Evolutionary conservation across 2,888 invertebrate species (phyloP).

Genomic region (Apomyelois bistriatella): DNA sequence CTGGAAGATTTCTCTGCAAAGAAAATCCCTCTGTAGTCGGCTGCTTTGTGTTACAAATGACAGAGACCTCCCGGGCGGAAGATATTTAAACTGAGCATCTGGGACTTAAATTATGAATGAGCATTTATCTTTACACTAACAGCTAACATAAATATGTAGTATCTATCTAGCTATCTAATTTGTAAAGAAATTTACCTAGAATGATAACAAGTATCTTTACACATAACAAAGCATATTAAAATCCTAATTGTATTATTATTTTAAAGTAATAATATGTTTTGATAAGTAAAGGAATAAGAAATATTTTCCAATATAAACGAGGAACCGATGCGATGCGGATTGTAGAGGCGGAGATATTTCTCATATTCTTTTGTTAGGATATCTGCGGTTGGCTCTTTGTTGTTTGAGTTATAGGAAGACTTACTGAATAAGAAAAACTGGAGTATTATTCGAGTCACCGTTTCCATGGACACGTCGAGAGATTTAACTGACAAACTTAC

Average conservation of each 20-base stretch:
- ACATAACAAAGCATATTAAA: too few relatives aligned
- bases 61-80: slow-evolving; percentile 44
- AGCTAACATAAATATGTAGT: background rate
- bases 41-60: slow-evolving; percentile 51
- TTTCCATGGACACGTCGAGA: slow-evolving; percentile 34
- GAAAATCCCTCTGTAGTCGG: slow-evolving; percentile 48
- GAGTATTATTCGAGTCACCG: slow-evolving; percentile 54
- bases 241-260: too few relatives aligned
- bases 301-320: slow-evolving; percentile 67
- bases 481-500: slow-evolving; percentile 29
- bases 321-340: slow-evolving; percentile 62
- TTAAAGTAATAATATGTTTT: slow-evolving; percentile 2
- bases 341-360: slow-evolving; percentile 66
- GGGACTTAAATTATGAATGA: slow-evolving; percentile 46
- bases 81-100: slow-evolving; percentile 57
- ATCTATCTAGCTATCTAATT: background rate
- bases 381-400: slow-evolving; percentile 64
- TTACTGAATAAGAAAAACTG: slow-evolving; percentile 63
- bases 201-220: background rate
- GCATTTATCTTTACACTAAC: slow-evolving; percentile 21
- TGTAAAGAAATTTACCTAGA: slow-evolving; percentile 1
- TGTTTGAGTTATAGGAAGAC: slow-evolving; percentile 63
- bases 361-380: slow-evolving; percentile 73
- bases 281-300: slow-evolving; percentile 41
- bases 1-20: slow-evolving; percentile 44